Percentiles rank a stretch among this genome's conserved stretches.
Conservation (phyloP, 37 sponge, comb jelly and placozoan genomes). For the Geodia barretti region DNA sequence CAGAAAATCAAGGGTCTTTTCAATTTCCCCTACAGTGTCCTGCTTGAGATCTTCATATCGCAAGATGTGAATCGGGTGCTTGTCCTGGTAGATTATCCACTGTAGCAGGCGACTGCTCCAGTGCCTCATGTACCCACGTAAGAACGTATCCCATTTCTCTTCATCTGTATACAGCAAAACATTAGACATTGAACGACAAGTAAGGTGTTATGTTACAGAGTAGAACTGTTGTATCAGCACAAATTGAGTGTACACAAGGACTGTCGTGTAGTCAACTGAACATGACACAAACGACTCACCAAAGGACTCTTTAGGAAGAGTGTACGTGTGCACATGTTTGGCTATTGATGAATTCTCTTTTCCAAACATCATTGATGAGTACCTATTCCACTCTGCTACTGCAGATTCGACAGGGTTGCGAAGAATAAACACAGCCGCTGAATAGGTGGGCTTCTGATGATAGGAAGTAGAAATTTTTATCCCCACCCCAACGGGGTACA, state of each 20-base stretch:
- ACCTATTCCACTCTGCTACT: slow-evolving; percentile 43
- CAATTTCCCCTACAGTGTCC: slow-evolving; percentile 12
- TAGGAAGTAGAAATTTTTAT: neutral
- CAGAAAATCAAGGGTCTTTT: slow-evolving; percentile 46
- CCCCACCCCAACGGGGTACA: slow-evolving; percentile 21
- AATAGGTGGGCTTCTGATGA: slow-evolving; percentile 1
- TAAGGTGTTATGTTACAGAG: no score
- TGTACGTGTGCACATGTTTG: slow-evolving; percentile 8
- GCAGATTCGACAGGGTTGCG: slow-evolving; percentile 38
- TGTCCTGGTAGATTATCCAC: slow-evolving; percentile 12
- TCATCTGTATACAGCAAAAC: no score
- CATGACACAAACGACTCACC: slow-evolving; percentile 22
- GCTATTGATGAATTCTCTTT: no score
- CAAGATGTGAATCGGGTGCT: slow-evolving; percentile 34
- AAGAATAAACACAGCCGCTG: slow-evolving; percentile 22
- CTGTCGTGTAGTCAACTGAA: neutral
- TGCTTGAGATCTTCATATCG: slow-evolving; percentile 42
- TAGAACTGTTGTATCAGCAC: no score
- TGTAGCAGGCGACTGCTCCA: slow-evolving; percentile 20
- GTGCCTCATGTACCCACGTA: neutral
- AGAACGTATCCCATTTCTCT: slow-evolving; percentile 38
- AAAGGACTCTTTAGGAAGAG: neutral
- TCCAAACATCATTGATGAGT: no score
- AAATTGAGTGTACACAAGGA: no score
- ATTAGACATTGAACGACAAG: no score